A percentile compares a stretch with the other conserved stretches of the same genome.
Evolutionary conservation across 2,797 vertebrate species (phyloP).

Genomic region (Alauda arvensis): DNA sequence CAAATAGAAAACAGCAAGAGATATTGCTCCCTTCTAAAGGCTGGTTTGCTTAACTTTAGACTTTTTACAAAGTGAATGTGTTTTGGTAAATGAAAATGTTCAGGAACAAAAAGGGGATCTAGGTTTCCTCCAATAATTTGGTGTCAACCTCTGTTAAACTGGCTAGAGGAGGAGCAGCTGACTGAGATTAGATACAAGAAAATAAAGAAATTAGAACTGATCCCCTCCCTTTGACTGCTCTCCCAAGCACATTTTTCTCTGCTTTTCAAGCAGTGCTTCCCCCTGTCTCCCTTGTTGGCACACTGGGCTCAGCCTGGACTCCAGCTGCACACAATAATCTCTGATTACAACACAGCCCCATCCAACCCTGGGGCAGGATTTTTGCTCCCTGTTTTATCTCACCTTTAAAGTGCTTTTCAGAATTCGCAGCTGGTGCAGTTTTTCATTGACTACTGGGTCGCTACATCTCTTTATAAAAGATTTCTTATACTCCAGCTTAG

Average conservation of each 20-base stretch:
- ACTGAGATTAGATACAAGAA: conserved; percentile 41
- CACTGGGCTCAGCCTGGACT: neutral
- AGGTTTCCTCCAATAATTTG: neutral
- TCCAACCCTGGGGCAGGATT: conserved; percentile 5
- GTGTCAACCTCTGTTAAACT: conserved; percentile 15
- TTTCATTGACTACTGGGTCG: conserved; percentile 94
- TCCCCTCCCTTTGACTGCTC: neutral
- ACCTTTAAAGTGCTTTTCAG: conserved; percentile 98
- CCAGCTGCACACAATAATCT: neutral
- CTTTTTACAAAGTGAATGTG: neutral
- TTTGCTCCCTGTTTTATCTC: conserved; percentile 42
- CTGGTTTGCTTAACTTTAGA: neutral
- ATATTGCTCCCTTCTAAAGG: neutral
- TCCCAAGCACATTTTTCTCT: neutral
- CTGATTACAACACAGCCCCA: neutral
- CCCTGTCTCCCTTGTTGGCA: neutral
- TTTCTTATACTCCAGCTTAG: conserved; percentile 90
- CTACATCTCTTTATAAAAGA: conserved; percentile 90
- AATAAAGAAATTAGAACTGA: conserved; percentile 12
- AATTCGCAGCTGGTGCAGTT: conserved; percentile 92
- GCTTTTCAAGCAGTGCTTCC: neutral
- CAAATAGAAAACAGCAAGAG: neutral
- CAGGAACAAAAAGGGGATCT: conserved; percentile 13
- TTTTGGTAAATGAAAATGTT: conserved; percentile 21
- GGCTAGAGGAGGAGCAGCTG: neutral